Percentiles rank a stretch among this genome's conserved stretches.
phyloP scores from a whole-genome alignment of 37 sponge, comb jelly and placozoan genomes.

The Geodia barretti region DNA sequence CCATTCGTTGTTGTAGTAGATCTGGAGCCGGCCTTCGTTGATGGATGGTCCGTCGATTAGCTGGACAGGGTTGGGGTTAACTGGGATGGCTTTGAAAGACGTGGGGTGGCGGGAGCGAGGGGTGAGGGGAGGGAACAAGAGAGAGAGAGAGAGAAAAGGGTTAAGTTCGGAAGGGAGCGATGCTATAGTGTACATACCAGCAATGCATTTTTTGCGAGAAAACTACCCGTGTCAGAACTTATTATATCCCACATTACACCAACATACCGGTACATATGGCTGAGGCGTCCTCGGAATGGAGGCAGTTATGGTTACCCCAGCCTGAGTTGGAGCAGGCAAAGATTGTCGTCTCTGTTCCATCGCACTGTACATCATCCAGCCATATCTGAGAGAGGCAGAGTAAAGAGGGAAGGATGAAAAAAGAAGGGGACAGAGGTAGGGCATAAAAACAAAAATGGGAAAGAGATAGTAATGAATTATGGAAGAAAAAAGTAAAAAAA shows the following conservation, averaged over 20 bases:
- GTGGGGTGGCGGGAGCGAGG: neutral
- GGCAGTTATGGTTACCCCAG: constrained; percentile 46
- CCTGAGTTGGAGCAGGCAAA: constrained; percentile 35
- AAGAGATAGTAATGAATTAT: neutral
- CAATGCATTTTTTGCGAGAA: neutral
- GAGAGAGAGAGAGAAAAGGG: neutral
- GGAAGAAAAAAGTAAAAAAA: neutral
- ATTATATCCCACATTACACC: neutral
- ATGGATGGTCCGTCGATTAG: constrained; percentile 34
- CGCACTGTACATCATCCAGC: constrained; percentile 57
- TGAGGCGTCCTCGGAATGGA: constrained; percentile 32
- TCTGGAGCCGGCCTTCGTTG: constrained; percentile 62
- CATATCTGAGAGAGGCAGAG: constrained; percentile 44
- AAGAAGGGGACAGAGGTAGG: neutral
- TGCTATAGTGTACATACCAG: neutral
- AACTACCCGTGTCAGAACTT: too few species aligned
- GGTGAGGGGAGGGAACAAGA: neutral
- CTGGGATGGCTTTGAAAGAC: constrained; percentile 8
- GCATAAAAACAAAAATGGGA: neutral
- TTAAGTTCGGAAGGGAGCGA: neutral
- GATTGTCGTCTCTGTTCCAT: constrained; percentile 54
- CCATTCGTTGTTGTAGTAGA: constrained; percentile 66
- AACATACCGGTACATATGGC: constrained; percentile 37
- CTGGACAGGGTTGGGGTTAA: constrained; percentile 47
- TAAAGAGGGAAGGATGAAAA: too few species aligned